Conservation (phyloP, 2,888 invertebrate species). For the Anarsia innoxiella region DNA sequence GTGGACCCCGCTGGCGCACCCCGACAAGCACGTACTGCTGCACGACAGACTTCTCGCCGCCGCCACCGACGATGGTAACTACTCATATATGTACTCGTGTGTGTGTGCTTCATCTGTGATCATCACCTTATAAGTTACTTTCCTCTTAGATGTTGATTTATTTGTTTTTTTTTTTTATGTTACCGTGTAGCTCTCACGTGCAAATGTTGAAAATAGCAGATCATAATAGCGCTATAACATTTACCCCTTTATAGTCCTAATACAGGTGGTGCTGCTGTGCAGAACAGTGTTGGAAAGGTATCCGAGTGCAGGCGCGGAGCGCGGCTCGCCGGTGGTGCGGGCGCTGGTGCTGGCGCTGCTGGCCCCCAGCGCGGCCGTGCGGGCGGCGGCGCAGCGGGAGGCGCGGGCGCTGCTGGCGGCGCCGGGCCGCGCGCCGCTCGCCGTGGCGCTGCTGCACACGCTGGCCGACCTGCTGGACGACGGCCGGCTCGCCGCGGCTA, state of each 20-base stretch:
- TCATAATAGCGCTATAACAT: constrained; percentile 49
- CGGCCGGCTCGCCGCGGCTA: constrained; percentile 71
- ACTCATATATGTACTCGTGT: too few species aligned
- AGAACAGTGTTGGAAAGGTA: constrained; percentile 83
- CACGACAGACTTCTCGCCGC: constrained; percentile 86
- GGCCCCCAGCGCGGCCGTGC: constrained; percentile 76
- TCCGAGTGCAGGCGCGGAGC: constrained; percentile 79
- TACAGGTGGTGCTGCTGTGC: constrained; percentile 83
- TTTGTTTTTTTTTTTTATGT: too few species aligned
- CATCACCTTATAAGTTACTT: too few species aligned
- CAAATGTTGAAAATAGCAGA: too few species aligned
- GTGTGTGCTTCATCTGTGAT: too few species aligned
- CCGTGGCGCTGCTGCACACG: constrained; percentile 78
- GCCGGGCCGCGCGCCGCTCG: constrained; percentile 76
- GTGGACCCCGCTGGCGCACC: constrained; percentile 83
- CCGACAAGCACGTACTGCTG: constrained; percentile 86
- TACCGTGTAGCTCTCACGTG: too few species aligned
- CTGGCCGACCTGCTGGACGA: constrained; percentile 79
- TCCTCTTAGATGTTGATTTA: too few species aligned
- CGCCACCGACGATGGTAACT: constrained; percentile 80
- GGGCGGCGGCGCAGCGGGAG: constrained; percentile 77
- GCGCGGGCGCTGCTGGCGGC: constrained; percentile 77
- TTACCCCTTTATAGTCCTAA: constrained; percentile 68
- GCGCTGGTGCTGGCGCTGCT: constrained; percentile 82
- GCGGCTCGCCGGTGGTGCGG: constrained; percentile 79